Base-by-base conservation (phyloP, 2,113 vertebrate species). In the Corydoras maculifer region DNA sequence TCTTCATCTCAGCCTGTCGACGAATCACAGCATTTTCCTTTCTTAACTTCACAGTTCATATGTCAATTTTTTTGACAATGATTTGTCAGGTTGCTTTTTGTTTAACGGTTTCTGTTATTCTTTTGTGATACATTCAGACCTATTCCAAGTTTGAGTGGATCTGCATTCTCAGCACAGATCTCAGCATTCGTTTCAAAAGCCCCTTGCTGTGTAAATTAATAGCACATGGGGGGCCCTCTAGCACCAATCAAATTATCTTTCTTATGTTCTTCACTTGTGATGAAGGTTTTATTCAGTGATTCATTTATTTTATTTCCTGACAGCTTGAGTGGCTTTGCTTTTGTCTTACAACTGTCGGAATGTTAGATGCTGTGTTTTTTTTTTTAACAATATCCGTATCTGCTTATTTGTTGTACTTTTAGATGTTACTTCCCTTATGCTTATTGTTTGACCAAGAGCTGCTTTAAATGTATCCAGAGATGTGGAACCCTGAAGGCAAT, bases 401-500 rank as follows among this genome's bases (percentile, higher is more conserved):
- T 69, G 54, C 2, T 69, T 75, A 15, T 75, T 54, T 11, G 55
- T 35, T 57, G 54, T 61, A 69, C 75, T 55, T 75, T 9, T 7
- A 51, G 18, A 53, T 57, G 68, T 70, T 60, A 72, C 62, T 76
- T 60, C 43, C 68, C 68, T 15, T 59, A 61, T 62, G 83, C 79
- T 73, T 84, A 77, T 82, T 83, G 81, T 85, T 86, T 82, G 72
- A 79, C 70, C 60, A 51, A 78, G 68, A 65, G 70, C 80, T 82
- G 54, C 78, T 82, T 77, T 74, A 84, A 81, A 82, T 72, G 78
- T 74, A 77, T 65, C 78, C 84, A 68, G 82, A 88, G 84, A 79
- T 80, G 84, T 84, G 85, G 79, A 87, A 86, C 81, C 69, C 81
- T 67, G 72, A 78, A 78, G 85, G 84, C 83, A 82, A 81, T 81